These are phyloP conservation scores for Paratrypauchen microcephalus DNA, from an alignment of 2,797 vertebrate genomes.

Conservation along the genomic window DNA sequence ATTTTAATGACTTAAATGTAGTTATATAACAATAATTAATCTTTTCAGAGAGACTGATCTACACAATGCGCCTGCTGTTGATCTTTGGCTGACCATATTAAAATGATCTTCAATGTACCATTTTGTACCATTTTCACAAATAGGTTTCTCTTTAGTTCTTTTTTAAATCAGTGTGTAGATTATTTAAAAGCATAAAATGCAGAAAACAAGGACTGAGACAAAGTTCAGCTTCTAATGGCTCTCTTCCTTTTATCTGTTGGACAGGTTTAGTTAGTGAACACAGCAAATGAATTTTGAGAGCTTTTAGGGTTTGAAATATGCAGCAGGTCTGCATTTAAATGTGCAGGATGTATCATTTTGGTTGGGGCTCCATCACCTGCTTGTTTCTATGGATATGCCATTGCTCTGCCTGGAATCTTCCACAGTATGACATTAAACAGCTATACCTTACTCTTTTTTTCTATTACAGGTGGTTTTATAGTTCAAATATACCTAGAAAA, in stretches of 20 bases:
- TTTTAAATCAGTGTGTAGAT: not conserved
- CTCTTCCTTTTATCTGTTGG: constrained; percentile 21
- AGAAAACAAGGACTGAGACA: not conserved
- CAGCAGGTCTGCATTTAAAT: not conserved
- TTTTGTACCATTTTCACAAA: not conserved
- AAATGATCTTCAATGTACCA: not conserved
- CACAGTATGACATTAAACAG: no score
- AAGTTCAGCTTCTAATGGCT: constrained; percentile 34
- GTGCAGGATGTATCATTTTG: no score
- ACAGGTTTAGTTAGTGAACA: constrained; percentile 24
- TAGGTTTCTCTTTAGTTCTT: not conserved
- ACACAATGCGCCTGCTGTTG: not conserved
- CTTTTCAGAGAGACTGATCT: not conserved
- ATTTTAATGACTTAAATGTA: not conserved
- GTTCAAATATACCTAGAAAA: no score
- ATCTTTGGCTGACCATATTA: not conserved
- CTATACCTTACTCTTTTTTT: no score
- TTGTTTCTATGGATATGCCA: no score
- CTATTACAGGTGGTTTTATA: no score
- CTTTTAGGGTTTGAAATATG: constrained; percentile 14
- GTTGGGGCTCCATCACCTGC: no score
- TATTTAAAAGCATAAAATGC: not conserved
- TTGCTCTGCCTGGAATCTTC: no score
- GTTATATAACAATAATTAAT: no score
- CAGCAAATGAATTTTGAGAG: constrained; percentile 23